These are phyloP conservation scores for Brachylomia viminalis DNA, from an alignment of 2,888 invertebrate genomes.

Conservation along the genomic window DNA sequence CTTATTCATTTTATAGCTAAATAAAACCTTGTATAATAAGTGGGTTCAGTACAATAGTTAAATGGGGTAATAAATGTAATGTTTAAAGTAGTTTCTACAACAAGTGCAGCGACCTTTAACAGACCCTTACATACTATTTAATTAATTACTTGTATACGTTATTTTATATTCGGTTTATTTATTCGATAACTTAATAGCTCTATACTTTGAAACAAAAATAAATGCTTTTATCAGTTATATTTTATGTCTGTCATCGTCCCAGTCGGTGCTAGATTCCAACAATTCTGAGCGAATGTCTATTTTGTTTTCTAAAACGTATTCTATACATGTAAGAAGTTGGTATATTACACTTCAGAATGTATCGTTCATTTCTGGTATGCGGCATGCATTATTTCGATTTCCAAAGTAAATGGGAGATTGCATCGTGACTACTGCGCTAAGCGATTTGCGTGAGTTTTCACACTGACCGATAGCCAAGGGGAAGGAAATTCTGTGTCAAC, in stretches of 20 bases:
- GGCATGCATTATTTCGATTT: constrained; percentile 65
- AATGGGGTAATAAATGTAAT: not conserved
- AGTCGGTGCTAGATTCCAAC: constrained; percentile 14
- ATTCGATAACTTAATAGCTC: not conserved
- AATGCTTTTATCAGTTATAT: constrained; percentile 5
- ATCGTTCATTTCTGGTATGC: constrained; percentile 47
- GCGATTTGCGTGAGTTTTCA: constrained; percentile 72
- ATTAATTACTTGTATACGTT: not conserved
- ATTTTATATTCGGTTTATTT: not conserved
- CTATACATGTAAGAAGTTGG: constrained; percentile 29
- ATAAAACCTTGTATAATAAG: constrained; percentile 11
- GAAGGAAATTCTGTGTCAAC: constrained; percentile 68
- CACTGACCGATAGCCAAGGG: constrained; percentile 79
- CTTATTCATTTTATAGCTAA: constrained; percentile 15
- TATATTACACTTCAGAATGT: constrained; percentile 35
- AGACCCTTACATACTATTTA: not conserved
- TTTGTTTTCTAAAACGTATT: constrained; percentile 28
- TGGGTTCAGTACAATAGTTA: not conserved
- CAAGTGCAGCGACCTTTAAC: not conserved
- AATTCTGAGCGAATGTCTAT: constrained; percentile 8
- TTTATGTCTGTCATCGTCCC: constrained; percentile 11
- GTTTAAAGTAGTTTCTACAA: not conserved
- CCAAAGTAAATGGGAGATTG: constrained; percentile 67
- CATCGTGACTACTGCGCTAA: constrained; percentile 67
- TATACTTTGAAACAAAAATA: not conserved